phyloP scores from a whole-genome alignment of 2,888 invertebrate genomes.

The Tenthredo scrophulariae region DNA sequence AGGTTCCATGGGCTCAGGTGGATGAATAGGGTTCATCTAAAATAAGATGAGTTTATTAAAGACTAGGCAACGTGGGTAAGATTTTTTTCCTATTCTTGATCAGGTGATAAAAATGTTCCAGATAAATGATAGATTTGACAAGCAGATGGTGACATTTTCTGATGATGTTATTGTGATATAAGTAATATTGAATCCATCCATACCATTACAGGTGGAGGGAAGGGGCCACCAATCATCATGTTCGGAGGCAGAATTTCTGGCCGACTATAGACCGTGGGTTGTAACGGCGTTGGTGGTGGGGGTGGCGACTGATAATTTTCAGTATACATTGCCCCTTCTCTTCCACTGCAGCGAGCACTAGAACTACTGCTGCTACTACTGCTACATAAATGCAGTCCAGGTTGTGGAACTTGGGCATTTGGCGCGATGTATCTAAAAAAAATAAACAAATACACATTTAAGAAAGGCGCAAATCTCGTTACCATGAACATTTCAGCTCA shows the following conservation, averaged over 20 bases:
- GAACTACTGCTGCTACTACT: slow-evolving; percentile 64
- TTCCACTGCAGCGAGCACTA: slow-evolving; percentile 65
- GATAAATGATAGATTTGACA: not conserved
- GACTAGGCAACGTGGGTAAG: not conserved
- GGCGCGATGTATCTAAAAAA: slow-evolving; percentile 64
- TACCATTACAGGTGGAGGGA: slow-evolving; percentile 54
- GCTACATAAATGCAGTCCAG: slow-evolving; percentile 63
- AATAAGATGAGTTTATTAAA: not conserved
- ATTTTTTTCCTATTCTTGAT: not conserved
- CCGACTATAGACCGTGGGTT: slow-evolving; percentile 78
- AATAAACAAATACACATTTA: not conserved
- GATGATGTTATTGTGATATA: not conserved
- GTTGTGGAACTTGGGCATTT: slow-evolving; percentile 66
- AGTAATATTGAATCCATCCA: not conserved
- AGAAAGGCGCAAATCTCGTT: not conserved
- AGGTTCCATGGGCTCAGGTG: slow-evolving; percentile 56
- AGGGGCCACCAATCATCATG: slow-evolving; percentile 45
- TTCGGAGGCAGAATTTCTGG: slow-evolving; percentile 72
- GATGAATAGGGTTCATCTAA: slow-evolving; percentile 44
- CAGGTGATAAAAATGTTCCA: not conserved
- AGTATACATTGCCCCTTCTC: slow-evolving; percentile 62
- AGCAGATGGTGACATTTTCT: not conserved
- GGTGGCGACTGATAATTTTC: slow-evolving; percentile 64
- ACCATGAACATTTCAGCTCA: not conserved
- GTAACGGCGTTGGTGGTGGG: slow-evolving; percentile 73